phyloP scores from a whole-genome alignment of 2,888 invertebrate genomes.

The Hemicrepidius hirtus region DNA sequence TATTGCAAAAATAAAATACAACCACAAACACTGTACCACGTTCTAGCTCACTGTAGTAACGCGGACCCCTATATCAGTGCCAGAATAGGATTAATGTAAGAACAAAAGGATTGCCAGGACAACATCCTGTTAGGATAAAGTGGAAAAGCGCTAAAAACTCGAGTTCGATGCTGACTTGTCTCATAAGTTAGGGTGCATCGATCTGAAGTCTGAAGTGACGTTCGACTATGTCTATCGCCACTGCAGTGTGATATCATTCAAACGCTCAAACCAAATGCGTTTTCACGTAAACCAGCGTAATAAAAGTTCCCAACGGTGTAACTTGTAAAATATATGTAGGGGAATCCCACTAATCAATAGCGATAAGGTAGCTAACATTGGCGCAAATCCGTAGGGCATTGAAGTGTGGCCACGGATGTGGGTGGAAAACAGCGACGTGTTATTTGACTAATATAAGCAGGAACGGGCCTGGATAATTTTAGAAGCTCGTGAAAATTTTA shows the following conservation, averaged over 20 bases:
- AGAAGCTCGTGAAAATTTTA: slow-evolving; percentile 8
- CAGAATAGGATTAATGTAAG: slow-evolving; percentile 26
- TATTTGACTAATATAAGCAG: slow-evolving; percentile 13
- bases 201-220: neutral
- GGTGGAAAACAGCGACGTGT: slow-evolving; percentile 26
- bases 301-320: slow-evolving; percentile 24
- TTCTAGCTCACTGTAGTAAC: slow-evolving; percentile 1
- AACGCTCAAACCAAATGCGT: slow-evolving; percentile 4
- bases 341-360: slow-evolving; percentile 28
- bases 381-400: slow-evolving; percentile 35
- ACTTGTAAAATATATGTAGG: slow-evolving; percentile 29
- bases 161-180: neutral
- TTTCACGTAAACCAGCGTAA: neutral
- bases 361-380: slow-evolving; percentile 38
- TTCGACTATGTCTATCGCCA: neutral
- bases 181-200: slow-evolving; percentile 20
- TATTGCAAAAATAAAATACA: slow-evolving; percentile 22
- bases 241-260: slow-evolving; percentile 11
- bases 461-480: slow-evolving; percentile 1
- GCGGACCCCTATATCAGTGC: slow-evolving; percentile 13
- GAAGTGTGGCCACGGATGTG: slow-evolving; percentile 32
- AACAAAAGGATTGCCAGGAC: slow-evolving; percentile 12
- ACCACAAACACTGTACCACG: neutral
- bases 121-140: slow-evolving; percentile 18
- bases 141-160: slow-evolving; percentile 7